These are phyloP conservation scores for Doryteuthis pealeii DNA, from an alignment of 1,140 invertebrate genomes.

Conservation along the genomic window DNA sequence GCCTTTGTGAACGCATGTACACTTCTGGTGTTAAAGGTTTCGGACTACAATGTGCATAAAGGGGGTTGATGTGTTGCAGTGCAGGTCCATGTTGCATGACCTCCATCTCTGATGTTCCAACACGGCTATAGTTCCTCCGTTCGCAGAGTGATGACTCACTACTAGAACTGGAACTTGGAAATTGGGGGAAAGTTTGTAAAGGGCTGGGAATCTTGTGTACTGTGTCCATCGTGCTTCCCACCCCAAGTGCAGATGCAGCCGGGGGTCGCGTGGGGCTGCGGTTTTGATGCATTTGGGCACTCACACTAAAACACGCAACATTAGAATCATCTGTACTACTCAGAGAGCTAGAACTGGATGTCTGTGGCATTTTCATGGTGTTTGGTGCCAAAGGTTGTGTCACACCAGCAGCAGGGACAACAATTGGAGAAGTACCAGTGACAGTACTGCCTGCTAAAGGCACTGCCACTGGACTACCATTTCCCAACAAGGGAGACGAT, in stretches of 20 bases:
- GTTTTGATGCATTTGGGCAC: background rate
- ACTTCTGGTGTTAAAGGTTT: background rate
- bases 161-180: slow-evolving; percentile 50
- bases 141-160: slow-evolving; percentile 39
- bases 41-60: slow-evolving; percentile 13
- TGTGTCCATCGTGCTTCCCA: background rate
- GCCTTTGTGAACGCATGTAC: slow-evolving; percentile 19
- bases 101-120: background rate
- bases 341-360: slow-evolving; percentile 38
- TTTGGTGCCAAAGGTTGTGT: slow-evolving; percentile 33
- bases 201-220: slow-evolving; percentile 28
- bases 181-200: slow-evolving; percentile 44
- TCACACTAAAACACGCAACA: slow-evolving; percentile 39
- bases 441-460: background rate
- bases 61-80: slow-evolving; percentile 22
- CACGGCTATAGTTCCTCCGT: background rate
- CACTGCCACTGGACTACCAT: background rate
- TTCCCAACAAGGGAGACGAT: slow-evolving; percentile 15
- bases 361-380: slow-evolving; percentile 22
- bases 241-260: background rate
- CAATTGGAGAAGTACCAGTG: slow-evolving; percentile 14
- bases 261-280: background rate
- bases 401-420: slow-evolving; percentile 45
- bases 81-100: slow-evolving; percentile 17
- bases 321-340: slow-evolving; percentile 40